Base-by-base conservation (phyloP, 2,888 invertebrate genomes). In the Pristionchus arcanus region DNA sequence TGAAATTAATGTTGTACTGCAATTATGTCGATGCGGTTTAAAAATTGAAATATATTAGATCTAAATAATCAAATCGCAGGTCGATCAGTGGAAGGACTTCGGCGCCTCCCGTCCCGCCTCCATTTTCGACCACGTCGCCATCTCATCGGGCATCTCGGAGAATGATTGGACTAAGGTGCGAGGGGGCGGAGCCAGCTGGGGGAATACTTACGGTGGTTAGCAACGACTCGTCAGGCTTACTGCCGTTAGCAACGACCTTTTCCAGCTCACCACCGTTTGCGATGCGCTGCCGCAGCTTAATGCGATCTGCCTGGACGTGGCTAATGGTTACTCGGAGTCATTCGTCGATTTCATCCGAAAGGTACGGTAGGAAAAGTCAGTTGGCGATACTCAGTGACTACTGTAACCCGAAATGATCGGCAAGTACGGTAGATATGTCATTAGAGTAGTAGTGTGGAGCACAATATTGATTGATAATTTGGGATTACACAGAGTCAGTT, bases 271-370 rank as follows among this genome's bases (percentile, higher is more conserved):
- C 1, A 96, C 96, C 16, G 91, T 94, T 34, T 91, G 93, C 84
- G 92, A 95, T 31, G 95, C 96, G 25, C 96, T 97, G 83, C 97
- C 97, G 42, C 97, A 96, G 15, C 95, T 98, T 34, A 96, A 92
- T n/a, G 98, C 97, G 95, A 97, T 98, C 92, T 98, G 98, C 94
- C 96, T 98, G 91, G 98, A 98, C 95, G 98, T 98, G 11, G 98
- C 98, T 74, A 98, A 98, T 95, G 98, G 98, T 16, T 98, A 98
- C 96, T 97, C 98, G 0, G 98, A 98, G 95, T 97, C 97, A 94
- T 98, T 98, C 96, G 98, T 98, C 0, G 97, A 97, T 95, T 97
- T 97, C 95, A 97, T 98, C 1, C 96, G 97, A 88, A 97, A 97
- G 96, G 93, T 86, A 68, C 49, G 28, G 49, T 77, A 34, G 71